Conservation (phyloP, 2,888 invertebrate species). For the Acrocyrtus sp. region DNA sequence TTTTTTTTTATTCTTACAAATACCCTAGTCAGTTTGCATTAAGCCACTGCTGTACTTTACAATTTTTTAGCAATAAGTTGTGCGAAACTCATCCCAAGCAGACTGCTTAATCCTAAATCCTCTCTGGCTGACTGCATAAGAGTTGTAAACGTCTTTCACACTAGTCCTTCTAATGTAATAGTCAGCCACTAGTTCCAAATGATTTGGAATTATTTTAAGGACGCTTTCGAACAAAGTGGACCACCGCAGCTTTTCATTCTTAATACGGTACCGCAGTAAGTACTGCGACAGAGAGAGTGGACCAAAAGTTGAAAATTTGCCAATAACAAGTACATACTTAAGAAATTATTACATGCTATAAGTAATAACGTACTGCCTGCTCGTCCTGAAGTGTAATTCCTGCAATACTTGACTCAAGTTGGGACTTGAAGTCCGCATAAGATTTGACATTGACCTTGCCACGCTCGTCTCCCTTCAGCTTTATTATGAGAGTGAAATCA, state of each 20-base stretch:
- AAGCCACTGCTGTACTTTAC: no score
- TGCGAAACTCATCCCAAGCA: constrained; percentile 36
- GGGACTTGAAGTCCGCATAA: constrained; percentile 20
- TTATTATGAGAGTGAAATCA: constrained; percentile 26
- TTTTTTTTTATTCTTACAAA: no score
- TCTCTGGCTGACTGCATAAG: constrained; percentile 28
- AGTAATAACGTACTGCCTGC: constrained; percentile 14
- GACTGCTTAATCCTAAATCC: background rate
- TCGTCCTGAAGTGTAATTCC: constrained; percentile 27
- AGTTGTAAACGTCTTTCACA: constrained; percentile 31
- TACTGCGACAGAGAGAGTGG: constrained; percentile 10
- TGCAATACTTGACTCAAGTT: constrained; percentile 18
- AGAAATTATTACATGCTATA: no score
- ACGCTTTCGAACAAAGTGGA: constrained; percentile 23
- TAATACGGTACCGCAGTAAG: constrained; percentile 21
- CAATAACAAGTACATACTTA: background rate
- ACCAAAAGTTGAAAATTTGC: background rate
- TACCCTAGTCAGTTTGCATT: no score
- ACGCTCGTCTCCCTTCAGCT: constrained; percentile 19
- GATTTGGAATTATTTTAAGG: constrained; percentile 3
- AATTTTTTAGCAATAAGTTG: constrained; percentile 33
- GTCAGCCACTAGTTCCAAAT: constrained; percentile 17
- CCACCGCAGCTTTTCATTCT: constrained; percentile 19
- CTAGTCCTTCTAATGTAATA: constrained; percentile 21
- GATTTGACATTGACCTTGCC: constrained; percentile 23